Base-by-base conservation (phyloP, 2,888 invertebrate genomes). In the Alcis repandata region DNA sequence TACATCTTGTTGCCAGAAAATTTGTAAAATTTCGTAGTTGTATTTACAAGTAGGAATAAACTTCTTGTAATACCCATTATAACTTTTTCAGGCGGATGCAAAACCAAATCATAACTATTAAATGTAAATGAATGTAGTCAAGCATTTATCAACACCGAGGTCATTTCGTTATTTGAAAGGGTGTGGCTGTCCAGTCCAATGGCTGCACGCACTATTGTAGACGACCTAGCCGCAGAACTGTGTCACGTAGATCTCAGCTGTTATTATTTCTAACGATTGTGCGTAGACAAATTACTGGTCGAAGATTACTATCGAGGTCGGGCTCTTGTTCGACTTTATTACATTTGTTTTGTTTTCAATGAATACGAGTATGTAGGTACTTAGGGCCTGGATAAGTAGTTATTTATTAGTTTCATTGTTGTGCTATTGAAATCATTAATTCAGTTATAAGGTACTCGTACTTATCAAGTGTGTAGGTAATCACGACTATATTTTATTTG, bases 131-230 rank as follows among this genome's bases (percentile, higher is more conserved):
- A 43, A 43, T 10, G 43, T 63, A 46, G 17, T 11, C 52, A 36
- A 61, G 46, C 60, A 46, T 51, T 65, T 45, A 45, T 46, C 32
- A 10, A 4, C 45, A 0, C 3, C 73, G 68, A 77, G 76, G 77
- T 74, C 76, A 66, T 41, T 40, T 46, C 68, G 72, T 76, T 76
- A 80, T 81, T 82, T 78, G 83, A 82, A 82, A 85, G 84, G 87
- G 87, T 81, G 84, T 78, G 84, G 79, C 74, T 81, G 79, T 32
- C 73, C 43, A 72, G 74, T 63, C 65, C 69, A 70, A 69, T 77
- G 71, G 78, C 74, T 72, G 71, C 70, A 69, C 65, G 75, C 75
- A 76, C 71, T 69, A 71, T 63, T 69, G 65, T 69, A 73, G 69
- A 70, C 67, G 57, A 69, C 69, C 67, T 65, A 66, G 48, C 15